Conservation (phyloP, 2,113 vertebrate species). For the Lota lota region DNA sequence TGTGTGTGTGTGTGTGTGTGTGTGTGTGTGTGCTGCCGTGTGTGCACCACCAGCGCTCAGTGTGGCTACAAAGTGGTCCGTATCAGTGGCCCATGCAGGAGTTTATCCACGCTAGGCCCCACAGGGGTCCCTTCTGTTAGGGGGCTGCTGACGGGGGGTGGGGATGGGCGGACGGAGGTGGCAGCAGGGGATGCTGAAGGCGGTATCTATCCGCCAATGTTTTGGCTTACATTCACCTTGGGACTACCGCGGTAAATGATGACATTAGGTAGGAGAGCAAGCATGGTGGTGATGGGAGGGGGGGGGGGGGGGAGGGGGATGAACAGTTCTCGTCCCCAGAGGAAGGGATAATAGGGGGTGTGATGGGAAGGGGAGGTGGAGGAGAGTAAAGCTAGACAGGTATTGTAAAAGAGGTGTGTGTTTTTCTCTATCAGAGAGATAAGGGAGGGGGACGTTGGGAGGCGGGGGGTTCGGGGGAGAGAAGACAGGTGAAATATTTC, state of each 20-base stretch:
- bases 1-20: not conserved
- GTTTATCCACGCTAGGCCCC: slow-evolving; percentile 31
- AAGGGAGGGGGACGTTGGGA: not conserved
- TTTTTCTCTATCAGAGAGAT: slow-evolving; percentile 33
- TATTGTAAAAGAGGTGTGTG: slow-evolving; percentile 63
- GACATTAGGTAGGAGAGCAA: slow-evolving; percentile 45
- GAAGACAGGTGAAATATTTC: slow-evolving; percentile 64
- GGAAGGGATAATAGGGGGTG: not conserved
- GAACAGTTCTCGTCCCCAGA: not conserved
- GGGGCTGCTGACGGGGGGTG: not conserved
- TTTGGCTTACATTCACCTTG: slow-evolving; percentile 42
- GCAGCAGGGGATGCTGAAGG: slow-evolving; percentile 29
- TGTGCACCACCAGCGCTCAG: not conserved
- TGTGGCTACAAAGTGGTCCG: not conserved
- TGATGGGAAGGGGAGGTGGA: not conserved
- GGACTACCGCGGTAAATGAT: slow-evolving; percentile 54
- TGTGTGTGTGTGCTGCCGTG: slow-evolving; percentile 5
- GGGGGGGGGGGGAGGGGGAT: not conserved
- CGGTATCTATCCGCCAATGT: slow-evolving; percentile 47
- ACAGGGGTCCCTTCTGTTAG: slow-evolving; percentile 36
- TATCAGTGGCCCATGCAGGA: slow-evolving; percentile 17
- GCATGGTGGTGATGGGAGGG: not conserved
- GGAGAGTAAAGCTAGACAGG: slow-evolving; percentile 44
- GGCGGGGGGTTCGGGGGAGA: slow-evolving; percentile 6
- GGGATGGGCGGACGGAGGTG: too few species aligned